Evolutionary conservation across 2,888 invertebrate species (phyloP), one percentile per base, ranked within the genome.

Genomic region (Hemaris fuciformis): DNA sequence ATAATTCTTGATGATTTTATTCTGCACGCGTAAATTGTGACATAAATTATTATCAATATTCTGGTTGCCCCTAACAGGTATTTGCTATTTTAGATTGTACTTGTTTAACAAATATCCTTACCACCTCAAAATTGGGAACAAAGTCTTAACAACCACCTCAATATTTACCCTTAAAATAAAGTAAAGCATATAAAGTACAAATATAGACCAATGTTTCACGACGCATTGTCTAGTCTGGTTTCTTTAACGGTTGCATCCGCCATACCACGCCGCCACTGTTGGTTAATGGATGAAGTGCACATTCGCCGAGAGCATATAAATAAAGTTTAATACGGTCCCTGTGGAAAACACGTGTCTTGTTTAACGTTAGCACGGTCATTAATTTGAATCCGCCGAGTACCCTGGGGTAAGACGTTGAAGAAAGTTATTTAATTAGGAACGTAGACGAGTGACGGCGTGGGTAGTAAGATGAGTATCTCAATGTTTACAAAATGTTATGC

Each of bases 221-320:
- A 25, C 25, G 27, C 48, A 48, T 48, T 48, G 48, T 48, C 27
- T 27, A 25, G 34, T 46, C 59, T 48, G 38, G 42, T 64, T 56
- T 71, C 69, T 72, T 53, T 67, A 68, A 68, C 48, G 25, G 65
- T 69, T 70, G 72, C 71, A 75, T 72, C 74, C 73, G 73, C 71
- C 76, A 74, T 79, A 80, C 79, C 76, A 81, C 70, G 75, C 74
- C 72, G 83, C 84, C 84, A 83, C 84, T 83, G 79, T 81, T 84
- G 84, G 76, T 80, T 87, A 83, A 87, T 83, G 80, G 81, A 85
- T 84, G 80, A 80, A 76, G 75, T 78, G 77, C 75, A 70, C 68
- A 80, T 71, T 76, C 71, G 73, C 73, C 71, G 72, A 75, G 73
- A 79, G 83, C 79, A 84, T 87, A 83, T 83, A 84, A 84, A 85